Percentiles rank a stretch among this genome's conserved stretches.
Conservation (phyloP, 2,797 vertebrate species). For the Lagodon rhomboides region DNA sequence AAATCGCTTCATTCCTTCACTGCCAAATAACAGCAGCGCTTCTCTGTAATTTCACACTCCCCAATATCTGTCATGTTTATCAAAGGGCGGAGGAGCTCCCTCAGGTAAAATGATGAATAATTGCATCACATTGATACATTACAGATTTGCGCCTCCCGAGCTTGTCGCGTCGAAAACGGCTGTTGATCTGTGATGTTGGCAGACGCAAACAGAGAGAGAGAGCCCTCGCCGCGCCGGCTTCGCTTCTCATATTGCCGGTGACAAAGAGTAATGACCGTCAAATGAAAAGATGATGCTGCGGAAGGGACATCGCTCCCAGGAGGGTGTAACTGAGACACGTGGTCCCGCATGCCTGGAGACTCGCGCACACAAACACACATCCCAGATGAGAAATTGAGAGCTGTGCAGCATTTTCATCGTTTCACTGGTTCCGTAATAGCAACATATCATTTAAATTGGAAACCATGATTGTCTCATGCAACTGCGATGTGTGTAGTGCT, state of each 20-base stretch:
- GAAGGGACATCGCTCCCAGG: slow-evolving; percentile 31
- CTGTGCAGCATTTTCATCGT: slow-evolving; percentile 38
- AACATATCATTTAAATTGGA: slow-evolving; percentile 60
- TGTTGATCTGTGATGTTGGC: slow-evolving; percentile 36
- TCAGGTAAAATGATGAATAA: slow-evolving; percentile 62
- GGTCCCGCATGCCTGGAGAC: not conserved
- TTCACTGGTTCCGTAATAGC: slow-evolving; percentile 46
- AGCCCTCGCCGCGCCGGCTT: not conserved
- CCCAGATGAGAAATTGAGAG: slow-evolving; percentile 36
- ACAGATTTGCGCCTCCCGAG: slow-evolving; percentile 57
- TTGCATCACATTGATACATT: slow-evolving; percentile 29
- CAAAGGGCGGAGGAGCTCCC: slow-evolving; percentile 50
- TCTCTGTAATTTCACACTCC: slow-evolving; percentile 50
- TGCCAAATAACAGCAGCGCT: slow-evolving; percentile 38
- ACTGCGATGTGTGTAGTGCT: slow-evolving; percentile 37
- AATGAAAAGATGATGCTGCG: slow-evolving; percentile 44
- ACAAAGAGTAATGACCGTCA: slow-evolving; percentile 60
- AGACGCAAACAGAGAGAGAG: slow-evolving; percentile 7
- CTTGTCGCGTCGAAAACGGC: slow-evolving; percentile 36
- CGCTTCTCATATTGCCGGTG: slow-evolving; percentile 14
- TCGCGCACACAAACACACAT: not conserved
- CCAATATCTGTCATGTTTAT: slow-evolving; percentile 54
- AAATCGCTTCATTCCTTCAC: slow-evolving; percentile 54
- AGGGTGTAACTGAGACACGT: slow-evolving; percentile 28
- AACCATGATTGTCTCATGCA: slow-evolving; percentile 51